Base-by-base conservation (phyloP, 2,113 vertebrate species). In the Zosterops japonicus region DNA sequence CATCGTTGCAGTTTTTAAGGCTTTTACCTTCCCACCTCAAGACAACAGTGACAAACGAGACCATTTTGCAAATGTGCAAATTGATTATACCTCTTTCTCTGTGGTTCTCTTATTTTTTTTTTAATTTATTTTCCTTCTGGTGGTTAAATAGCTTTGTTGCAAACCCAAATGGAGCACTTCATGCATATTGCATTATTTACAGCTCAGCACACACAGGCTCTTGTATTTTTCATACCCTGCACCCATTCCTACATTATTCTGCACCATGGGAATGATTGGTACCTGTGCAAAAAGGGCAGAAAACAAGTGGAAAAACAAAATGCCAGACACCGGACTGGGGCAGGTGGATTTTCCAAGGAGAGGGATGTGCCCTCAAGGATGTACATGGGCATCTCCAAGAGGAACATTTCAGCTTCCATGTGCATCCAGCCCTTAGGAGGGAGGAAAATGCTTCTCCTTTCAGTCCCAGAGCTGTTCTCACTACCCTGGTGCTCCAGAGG, bases 151-250 rank as follows among this genome's bases (percentile, higher is more conserved):
- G 64, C 35, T 70, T 83, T 87, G 69, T 90, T 88, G 59, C 87
- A 88, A 93, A 68, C 64, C 83, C 82, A 75, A 92, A 94, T 18
- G 35, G 75, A 96, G 28, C 79, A 33, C 36, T 81, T 93, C 88
- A 92, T 90, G 79, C 90, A 96, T 88, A 88, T 81, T 95, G 85
- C 85, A 95, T 94, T 77, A 83, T 75, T 80, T 72, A 65, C 57
- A 76, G 53, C 77, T 78, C 1, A 0, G 85, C 67, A n/a, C 3
- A 3, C 60, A 29, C 27, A 36, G 63, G 13, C 55, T 76, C 46
- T 39, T 81, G 12, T 75, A 35, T 77, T 59, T 70, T 41, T 52
- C 44, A 4, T 23, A 15, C 5, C 55, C 55, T 77, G 84, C 39
- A 14, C 33, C 41, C 24, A 24, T 64, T 47, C 47, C 61, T 79